These are phyloP conservation scores for Tridacna gigas DNA, from an alignment of 2,888 invertebrate genomes.

Conservation along the genomic window DNA sequence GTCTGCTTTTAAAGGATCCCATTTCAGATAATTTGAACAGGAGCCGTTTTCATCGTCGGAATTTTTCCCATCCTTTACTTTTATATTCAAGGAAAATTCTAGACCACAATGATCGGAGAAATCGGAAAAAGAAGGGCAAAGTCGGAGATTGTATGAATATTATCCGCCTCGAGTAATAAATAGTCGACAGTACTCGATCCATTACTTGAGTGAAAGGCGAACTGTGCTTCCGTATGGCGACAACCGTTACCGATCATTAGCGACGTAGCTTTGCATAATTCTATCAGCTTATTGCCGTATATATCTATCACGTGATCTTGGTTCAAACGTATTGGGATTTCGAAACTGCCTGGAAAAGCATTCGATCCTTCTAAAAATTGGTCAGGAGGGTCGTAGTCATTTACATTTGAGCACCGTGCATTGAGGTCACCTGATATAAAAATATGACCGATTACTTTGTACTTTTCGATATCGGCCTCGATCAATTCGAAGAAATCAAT, in stretches of 20 bases:
- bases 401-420: not conserved
- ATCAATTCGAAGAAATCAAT: conserved; percentile 12
- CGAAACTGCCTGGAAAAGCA: not conserved
- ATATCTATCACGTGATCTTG: not conserved
- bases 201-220: not conserved
- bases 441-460: conserved; percentile 1
- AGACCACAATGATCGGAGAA: too few relatives aligned
- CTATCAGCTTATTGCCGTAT: not conserved
- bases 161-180: not conserved
- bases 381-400: not conserved
- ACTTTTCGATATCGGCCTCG: conserved; percentile 4
- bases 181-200: conserved; percentile 16
- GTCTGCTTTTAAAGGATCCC: too few relatives aligned
- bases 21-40: too few relatives aligned
- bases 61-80: too few relatives aligned
- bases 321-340: conserved; percentile 1
- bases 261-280: not conserved
- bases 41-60: too few relatives aligned
- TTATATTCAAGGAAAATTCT: too few relatives aligned
- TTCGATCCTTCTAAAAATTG: not conserved
- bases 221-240: not conserved
- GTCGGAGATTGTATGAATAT: not conserved
- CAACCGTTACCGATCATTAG: conserved; percentile 1
- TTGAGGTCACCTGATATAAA: conserved; percentile 5
- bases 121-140: not conserved